Conservation (phyloP, 1,140 invertebrate species). For the Drosophila cardini region DNA sequence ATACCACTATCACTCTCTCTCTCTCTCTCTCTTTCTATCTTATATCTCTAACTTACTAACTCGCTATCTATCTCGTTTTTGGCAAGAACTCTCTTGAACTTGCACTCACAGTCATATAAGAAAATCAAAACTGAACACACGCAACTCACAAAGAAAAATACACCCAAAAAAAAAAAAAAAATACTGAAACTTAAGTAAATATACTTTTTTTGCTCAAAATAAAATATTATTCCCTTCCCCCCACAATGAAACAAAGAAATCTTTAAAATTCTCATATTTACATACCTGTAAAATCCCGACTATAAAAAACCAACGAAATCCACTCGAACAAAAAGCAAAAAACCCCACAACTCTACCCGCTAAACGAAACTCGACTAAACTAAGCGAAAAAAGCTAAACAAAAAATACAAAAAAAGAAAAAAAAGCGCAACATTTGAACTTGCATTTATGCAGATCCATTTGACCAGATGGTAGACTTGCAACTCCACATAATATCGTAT, state of each 20-base stretch:
- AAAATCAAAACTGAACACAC: slow-evolving; percentile 30
- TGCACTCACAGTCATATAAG: slow-evolving; percentile 59
- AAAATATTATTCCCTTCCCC: slow-evolving; percentile 24
- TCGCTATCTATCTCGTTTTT: slow-evolving; percentile 48
- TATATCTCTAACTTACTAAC: slow-evolving; percentile 11
- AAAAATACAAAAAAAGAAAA: slow-evolving; percentile 38
- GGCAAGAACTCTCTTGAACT: slow-evolving; percentile 73
- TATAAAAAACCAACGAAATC: slow-evolving; percentile 42
- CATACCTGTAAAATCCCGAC: slow-evolving; percentile 72
- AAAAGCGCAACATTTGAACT: slow-evolving; percentile 77
- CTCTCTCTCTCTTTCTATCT: slow-evolving; percentile 29
- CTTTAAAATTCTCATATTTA: slow-evolving; percentile 55
- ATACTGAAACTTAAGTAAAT: slow-evolving; percentile 47
- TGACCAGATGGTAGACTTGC: slow-evolving; percentile 84
- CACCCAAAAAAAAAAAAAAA: slow-evolving; percentile 29
- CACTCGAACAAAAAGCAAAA: slow-evolving; percentile 4
- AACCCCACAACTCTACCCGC: slow-evolving; percentile 14
- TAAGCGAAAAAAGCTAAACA: slow-evolving; percentile 50
- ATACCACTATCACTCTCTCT: slow-evolving; percentile 33
- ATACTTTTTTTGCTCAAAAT: slow-evolving; percentile 46
- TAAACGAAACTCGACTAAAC: slow-evolving; percentile 60
- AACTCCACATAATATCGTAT: slow-evolving; percentile 85
- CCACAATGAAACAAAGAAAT: slow-evolving; percentile 35
- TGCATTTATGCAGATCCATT: slow-evolving; percentile 81
- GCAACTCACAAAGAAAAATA: slow-evolving; percentile 29